Evolutionary conservation across 2,113 vertebrate species (phyloP).

Genomic region (Setophaga kirtlandii): DNA sequence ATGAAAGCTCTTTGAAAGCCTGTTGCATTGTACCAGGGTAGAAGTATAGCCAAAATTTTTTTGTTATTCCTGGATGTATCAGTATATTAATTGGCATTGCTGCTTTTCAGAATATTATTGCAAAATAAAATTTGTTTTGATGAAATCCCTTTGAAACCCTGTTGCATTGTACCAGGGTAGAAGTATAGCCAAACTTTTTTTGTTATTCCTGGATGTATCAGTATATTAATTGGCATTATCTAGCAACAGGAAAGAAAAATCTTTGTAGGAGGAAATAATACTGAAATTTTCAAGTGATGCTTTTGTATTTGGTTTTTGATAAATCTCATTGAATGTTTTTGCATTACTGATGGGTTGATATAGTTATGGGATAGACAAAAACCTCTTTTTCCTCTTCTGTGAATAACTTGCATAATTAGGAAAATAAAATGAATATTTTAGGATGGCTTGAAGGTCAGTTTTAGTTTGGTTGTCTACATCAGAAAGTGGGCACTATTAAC

Average conservation of each 20-base stretch:
- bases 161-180: background rate
- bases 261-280: background rate
- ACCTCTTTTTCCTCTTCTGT: accelerated
- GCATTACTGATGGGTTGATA: background rate
- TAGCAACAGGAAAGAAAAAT: background rate
- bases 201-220: background rate
- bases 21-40: background rate
- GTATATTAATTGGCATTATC: background rate
- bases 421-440: background rate
- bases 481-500: background rate
- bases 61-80: background rate
- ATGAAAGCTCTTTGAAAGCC: background rate
- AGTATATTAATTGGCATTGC: background rate
- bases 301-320: background rate
- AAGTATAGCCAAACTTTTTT: background rate
- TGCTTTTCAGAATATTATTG: background rate
- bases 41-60: background rate
- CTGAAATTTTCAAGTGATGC: background rate
- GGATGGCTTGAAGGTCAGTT: background rate
- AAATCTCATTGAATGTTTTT: background rate
- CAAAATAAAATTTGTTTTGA: background rate
- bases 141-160: background rate
- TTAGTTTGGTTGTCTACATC: background rate
- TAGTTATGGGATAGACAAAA: background rate
- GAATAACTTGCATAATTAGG: background rate